These are phyloP conservation scores for Leptestheria dahalacensis DNA, from an alignment of 1,140 invertebrate genomes.

Conservation along the genomic window DNA sequence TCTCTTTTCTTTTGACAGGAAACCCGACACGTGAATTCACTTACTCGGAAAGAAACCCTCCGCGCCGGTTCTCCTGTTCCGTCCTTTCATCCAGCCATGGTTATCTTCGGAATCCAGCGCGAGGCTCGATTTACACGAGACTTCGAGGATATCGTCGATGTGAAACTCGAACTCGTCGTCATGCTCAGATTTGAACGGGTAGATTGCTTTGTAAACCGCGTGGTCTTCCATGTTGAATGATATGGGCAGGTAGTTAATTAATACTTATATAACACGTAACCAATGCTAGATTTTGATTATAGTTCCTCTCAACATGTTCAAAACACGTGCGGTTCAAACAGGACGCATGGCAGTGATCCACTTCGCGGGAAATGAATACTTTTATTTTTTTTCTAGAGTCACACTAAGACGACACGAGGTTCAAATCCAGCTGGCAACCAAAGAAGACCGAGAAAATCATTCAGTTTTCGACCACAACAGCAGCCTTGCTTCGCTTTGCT, in stretches of 20 bases:
- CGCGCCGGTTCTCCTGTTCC: constrained; percentile 13
- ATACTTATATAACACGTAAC: not conserved
- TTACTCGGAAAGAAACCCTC: constrained; percentile 17
- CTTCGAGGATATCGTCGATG: constrained; percentile 3
- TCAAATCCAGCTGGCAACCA: too few species aligned
- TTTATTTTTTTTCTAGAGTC: too few species aligned
- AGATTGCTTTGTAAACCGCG: not conserved
- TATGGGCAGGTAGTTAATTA: not conserved
- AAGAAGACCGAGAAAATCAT: too few species aligned
- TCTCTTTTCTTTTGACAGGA: not conserved
- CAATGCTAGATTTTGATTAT: not conserved
- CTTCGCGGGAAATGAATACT: too few species aligned
- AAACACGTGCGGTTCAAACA: too few species aligned
- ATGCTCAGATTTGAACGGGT: not conserved
- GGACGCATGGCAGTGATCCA: too few species aligned
- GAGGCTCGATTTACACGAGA: not conserved
- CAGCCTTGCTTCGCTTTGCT: too few species aligned
- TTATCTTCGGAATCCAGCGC: not conserved
- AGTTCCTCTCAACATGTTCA: too few species aligned
- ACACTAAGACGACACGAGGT: too few species aligned
- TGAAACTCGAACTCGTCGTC: not conserved
- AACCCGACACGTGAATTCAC: not conserved
- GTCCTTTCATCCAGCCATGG: constrained; percentile 15
- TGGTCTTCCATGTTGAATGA: not conserved
- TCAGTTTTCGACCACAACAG: too few species aligned